Evolutionary conservation across 2,888 invertebrate species (phyloP).

Genomic region (Caenorhabditis macrosperma): DNA sequence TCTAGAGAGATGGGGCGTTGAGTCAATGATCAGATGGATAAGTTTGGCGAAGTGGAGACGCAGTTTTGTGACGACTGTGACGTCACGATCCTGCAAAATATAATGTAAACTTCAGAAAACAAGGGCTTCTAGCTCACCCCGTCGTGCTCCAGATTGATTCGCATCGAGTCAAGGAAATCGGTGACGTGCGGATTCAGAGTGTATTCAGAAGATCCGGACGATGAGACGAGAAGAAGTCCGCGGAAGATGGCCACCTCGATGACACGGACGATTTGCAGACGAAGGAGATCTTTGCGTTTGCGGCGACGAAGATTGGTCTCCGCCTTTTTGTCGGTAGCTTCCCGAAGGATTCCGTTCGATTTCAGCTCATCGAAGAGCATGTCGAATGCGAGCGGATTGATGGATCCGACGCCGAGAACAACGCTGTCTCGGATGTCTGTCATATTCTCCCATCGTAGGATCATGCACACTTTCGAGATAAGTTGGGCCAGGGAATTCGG

Average conservation of each 20-base stretch:
- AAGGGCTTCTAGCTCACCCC: no score
- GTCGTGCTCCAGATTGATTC: slow-evolving; percentile 88
- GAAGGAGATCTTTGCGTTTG: slow-evolving; percentile 91
- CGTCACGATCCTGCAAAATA: slow-evolving; percentile 90
- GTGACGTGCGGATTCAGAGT: slow-evolving; percentile 88
- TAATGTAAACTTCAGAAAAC: no score
- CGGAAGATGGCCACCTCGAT: slow-evolving; percentile 84
- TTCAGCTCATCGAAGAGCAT: slow-evolving; percentile 96
- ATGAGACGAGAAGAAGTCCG: slow-evolving; percentile 83
- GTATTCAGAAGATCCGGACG: slow-evolving; percentile 85
- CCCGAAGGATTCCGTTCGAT: slow-evolving; percentile 87
- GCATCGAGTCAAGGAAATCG: slow-evolving; percentile 95
- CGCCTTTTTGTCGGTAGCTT: slow-evolving; percentile 84
- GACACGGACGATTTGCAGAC: slow-evolving; percentile 92
- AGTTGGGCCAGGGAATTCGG: slow-evolving; percentile 60
- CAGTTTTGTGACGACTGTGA: slow-evolving; percentile 88
- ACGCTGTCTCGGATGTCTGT: slow-evolving; percentile 95
- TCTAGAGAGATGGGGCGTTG: slow-evolving; percentile 49
- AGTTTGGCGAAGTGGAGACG: slow-evolving; percentile 95
- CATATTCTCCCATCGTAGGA: slow-evolving; percentile 90
- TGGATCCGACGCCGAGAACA: slow-evolving; percentile 91
- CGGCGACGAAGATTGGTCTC: slow-evolving; percentile 96
- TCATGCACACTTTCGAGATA: slow-evolving; percentile 82
- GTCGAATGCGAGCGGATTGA: slow-evolving; percentile 95
- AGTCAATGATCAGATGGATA: slow-evolving; percentile 91